A percentile compares a stretch with the other conserved stretches of the same genome.
Conservation (phyloP, 2,888 invertebrate species). For the Oscheius sp. region DNA sequence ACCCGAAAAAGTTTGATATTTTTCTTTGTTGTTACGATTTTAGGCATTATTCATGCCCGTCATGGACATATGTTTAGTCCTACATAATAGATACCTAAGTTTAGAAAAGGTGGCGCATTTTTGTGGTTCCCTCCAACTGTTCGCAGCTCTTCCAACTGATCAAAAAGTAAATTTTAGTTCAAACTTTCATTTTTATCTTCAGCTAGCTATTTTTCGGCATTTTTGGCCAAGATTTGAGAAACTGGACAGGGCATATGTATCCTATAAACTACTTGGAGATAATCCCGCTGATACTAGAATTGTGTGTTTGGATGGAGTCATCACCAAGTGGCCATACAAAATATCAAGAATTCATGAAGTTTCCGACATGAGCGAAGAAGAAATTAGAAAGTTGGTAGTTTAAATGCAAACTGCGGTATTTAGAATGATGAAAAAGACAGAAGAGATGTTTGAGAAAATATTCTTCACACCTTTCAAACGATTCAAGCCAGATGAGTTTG, state of each 20-base stretch:
- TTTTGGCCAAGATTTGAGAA: constrained; percentile 50
- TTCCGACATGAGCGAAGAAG: constrained; percentile 41
- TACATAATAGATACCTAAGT: constrained; percentile 43
- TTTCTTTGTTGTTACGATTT: background rate
- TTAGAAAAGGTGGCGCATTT: constrained; percentile 48
- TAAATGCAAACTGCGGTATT: background rate
- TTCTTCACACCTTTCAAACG: constrained; percentile 51
- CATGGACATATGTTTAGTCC: constrained; percentile 42
- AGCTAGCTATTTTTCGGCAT: constrained; percentile 46
- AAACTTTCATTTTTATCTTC: too few relatives aligned
- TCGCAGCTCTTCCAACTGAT: constrained; percentile 45
- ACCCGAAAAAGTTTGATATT: constrained; percentile 8
- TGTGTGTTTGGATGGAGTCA: constrained; percentile 41
- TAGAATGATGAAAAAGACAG: constrained; percentile 45
- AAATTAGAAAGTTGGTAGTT: constrained; percentile 4
- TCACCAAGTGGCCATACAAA: constrained; percentile 41
- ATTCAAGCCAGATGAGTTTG: constrained; percentile 45
- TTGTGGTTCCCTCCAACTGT: constrained; percentile 45
- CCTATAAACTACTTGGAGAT: constrained; percentile 43
- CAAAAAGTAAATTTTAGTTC: constrained; percentile 33
- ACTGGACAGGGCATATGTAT: constrained; percentile 44
- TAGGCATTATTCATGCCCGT: constrained; percentile 26
- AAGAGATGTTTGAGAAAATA: constrained; percentile 44
- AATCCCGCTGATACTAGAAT: constrained; percentile 39
- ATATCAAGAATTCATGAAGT: constrained; percentile 43